These are phyloP conservation scores for Tonatia bakeri DNA, from an alignment of 2,113 vertebrate genomes.

Conservation along the genomic window DNA sequence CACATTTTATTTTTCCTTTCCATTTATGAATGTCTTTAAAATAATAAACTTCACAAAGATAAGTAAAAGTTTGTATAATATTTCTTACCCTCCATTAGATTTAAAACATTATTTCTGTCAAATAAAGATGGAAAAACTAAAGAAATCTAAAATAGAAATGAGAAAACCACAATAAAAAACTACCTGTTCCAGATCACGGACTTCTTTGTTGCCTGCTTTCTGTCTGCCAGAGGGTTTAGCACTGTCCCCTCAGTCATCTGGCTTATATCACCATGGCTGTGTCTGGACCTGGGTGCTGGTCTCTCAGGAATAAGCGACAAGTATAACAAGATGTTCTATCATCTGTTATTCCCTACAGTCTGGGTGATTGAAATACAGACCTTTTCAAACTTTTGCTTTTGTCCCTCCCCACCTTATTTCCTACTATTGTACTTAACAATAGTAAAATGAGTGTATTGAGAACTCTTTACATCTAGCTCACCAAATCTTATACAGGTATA, in stretches of 20 bases:
- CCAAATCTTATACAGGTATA: fast-evolving
- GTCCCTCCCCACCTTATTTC: not conserved
- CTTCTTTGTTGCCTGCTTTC: not conserved
- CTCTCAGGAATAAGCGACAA: not conserved
- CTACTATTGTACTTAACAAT: not conserved
- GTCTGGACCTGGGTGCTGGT: not conserved
- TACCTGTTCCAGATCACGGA: not conserved
- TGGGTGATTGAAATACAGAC: fast-evolving
- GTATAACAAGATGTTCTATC: not conserved
- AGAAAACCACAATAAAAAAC: not conserved
- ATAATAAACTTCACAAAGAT: not conserved
- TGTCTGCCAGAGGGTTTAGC: fast-evolving
- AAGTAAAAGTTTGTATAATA: not conserved
- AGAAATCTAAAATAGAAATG: not conserved
- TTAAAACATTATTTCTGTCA: not conserved
- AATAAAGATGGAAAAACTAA: not conserved
- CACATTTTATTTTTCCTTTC: not conserved
- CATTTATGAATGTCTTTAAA: not conserved
- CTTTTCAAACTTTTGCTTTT: not conserved
- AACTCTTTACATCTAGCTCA: not conserved
- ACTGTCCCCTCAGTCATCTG: not conserved
- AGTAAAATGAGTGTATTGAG: not conserved
- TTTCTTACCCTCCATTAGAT: not conserved
- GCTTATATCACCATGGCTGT: not conserved
- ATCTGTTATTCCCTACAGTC: not conserved